Evolutionary conservation across 2,888 invertebrate species (phyloP).

Genomic region (Epiblema foenella): DNA sequence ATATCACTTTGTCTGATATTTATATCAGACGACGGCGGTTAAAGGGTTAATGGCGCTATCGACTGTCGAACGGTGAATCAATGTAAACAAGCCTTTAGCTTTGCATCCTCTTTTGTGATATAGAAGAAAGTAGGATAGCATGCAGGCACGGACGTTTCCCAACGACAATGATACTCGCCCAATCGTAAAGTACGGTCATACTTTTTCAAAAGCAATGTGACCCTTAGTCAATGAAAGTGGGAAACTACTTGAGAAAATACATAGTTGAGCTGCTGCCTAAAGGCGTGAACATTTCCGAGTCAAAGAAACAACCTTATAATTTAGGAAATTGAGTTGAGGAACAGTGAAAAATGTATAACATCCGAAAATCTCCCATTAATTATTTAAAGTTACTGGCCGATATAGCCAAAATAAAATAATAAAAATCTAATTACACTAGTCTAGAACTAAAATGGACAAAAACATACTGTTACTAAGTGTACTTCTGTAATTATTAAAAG

Average conservation of each 20-base stretch:
- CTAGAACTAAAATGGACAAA: slow-evolving; percentile 79
- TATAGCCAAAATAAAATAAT: slow-evolving; percentile 68
- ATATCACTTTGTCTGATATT: too few species aligned
- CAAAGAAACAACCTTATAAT: slow-evolving; percentile 42
- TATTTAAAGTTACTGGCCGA: slow-evolving; percentile 65
- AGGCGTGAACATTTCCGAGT: slow-evolving; percentile 35
- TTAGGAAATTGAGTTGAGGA: slow-evolving; percentile 41
- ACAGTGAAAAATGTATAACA: slow-evolving; percentile 27
- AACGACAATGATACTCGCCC: slow-evolving; percentile 5
- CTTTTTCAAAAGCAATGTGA: slow-evolving; percentile 2
- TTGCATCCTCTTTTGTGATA: background rate
- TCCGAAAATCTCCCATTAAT: slow-evolving; percentile 38
- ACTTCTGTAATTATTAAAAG: slow-evolving; percentile 71
- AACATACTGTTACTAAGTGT: slow-evolving; percentile 68
- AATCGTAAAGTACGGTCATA: slow-evolving; percentile 21
- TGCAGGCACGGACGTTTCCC: background rate
- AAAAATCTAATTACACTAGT: slow-evolving; percentile 71
- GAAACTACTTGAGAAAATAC: slow-evolving; percentile 27
- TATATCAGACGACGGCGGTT: too few species aligned
- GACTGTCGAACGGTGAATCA: background rate
- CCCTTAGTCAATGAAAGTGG: slow-evolving; percentile 5
- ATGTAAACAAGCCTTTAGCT: background rate
- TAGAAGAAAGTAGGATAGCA: slow-evolving; percentile 2
- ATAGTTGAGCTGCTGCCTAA: slow-evolving; percentile 36
- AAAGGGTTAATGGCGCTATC: too few species aligned